phyloP scores from a whole-genome alignment of 2,888 invertebrate genomes.

The Tridacna gigas region DNA sequence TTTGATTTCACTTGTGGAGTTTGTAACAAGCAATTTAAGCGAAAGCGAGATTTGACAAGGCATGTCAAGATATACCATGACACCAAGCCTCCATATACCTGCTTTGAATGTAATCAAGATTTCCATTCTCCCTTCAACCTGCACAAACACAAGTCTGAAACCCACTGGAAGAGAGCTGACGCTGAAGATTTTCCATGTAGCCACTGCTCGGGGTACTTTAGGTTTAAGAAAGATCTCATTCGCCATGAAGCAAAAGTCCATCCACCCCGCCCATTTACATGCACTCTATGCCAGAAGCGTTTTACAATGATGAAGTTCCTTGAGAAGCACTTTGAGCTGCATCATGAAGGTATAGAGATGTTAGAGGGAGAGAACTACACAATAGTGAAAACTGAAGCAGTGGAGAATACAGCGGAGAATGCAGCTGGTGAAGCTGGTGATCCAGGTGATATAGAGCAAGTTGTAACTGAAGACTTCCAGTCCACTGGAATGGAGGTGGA shows the following conservation, averaged over 20 bases:
- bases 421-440: not conserved
- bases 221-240: conserved; percentile 40
- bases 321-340: conserved; percentile 56
- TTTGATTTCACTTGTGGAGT: conserved; percentile 50
- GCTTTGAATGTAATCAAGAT: conserved; percentile 58
- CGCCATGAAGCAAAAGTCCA: conserved; percentile 55
- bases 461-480: not conserved
- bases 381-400: not conserved
- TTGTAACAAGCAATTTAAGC: conserved; percentile 58
- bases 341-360: conserved; percentile 49
- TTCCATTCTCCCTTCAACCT: conserved; percentile 54
- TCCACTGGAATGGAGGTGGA: conserved; percentile 13
- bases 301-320: conserved; percentile 60
- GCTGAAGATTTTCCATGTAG: conserved; percentile 40
- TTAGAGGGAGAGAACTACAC: conserved; percentile 45
- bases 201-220: conserved; percentile 56
- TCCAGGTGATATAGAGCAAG: conserved; percentile 4
- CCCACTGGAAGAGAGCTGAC: conserved; percentile 43
- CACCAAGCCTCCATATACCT: conserved; percentile 60
- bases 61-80: conserved; percentile 62
- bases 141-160: conserved; percentile 52
- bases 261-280: conserved; percentile 55
- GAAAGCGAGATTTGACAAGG: conserved; percentile 55
- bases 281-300: conserved; percentile 44
- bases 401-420: not conserved